Evolutionary conservation across 2,113 vertebrate species (phyloP).

Genomic region (Caranx melampygus): DNA sequence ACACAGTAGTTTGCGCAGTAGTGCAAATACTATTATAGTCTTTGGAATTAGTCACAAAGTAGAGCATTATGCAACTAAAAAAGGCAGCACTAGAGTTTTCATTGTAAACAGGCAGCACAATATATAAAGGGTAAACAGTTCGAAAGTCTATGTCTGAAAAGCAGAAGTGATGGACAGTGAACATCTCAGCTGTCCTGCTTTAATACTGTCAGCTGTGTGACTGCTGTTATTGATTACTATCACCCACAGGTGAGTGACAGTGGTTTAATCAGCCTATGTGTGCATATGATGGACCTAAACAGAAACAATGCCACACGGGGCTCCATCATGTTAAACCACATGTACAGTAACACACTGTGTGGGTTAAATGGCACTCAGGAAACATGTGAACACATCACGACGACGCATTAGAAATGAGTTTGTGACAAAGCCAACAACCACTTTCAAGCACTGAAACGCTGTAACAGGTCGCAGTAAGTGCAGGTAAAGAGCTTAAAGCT

Average conservation of each 20-base stretch:
- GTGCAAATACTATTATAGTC: slow-evolving; percentile 54
- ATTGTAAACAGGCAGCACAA: slow-evolving; percentile 39
- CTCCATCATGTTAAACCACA: neutral
- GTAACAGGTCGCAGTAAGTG: neutral
- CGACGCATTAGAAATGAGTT: neutral
- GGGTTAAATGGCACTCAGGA: slow-evolving; percentile 7
- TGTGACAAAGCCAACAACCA: neutral
- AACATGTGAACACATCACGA: neutral
- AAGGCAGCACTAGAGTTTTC: slow-evolving; percentile 39
- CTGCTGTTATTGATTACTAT: neutral
- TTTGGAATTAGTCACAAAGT: slow-evolving; percentile 46
- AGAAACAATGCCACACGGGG: neutral
- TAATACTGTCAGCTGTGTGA: neutral
- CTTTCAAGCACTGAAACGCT: neutral
- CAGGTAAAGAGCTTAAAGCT: neutral
- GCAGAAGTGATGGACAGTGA: neutral
- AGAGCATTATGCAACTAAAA: slow-evolving; percentile 14
- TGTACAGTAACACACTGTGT: neutral
- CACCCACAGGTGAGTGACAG: too few relatives aligned
- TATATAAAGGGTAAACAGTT: slow-evolving; percentile 16
- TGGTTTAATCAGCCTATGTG: neutral
- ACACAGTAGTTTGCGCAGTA: slow-evolving; percentile 37
- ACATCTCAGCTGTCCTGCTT: neutral
- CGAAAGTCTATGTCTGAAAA: neutral
- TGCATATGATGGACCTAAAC: neutral